Evolutionary conservation across 1,140 invertebrate genomes (phyloP).

Genomic region (Drosophila yakuba): DNA sequence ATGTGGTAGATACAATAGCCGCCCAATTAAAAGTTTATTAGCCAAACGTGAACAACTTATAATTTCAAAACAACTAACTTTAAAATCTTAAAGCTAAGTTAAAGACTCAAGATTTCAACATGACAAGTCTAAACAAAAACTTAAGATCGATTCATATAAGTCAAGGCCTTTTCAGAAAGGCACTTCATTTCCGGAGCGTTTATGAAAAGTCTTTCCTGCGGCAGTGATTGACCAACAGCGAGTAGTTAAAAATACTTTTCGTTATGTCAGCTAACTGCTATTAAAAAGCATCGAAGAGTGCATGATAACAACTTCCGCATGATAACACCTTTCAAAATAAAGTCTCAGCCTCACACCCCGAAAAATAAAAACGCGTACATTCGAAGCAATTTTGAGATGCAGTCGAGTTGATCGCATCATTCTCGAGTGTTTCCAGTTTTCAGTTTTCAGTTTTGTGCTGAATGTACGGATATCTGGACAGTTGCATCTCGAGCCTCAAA

Average conservation of each 20-base stretch:
- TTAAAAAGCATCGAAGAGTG: conserved; percentile 39
- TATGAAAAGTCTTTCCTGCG: conserved; percentile 41
- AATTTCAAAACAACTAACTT: conserved; percentile 4
- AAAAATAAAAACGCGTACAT: conserved; percentile 11
- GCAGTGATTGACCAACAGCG: conserved; percentile 12
- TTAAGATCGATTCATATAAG: conserved; percentile 21
- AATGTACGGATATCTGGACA: conserved; percentile 32
- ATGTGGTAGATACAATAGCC: background rate
- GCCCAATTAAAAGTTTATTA: background rate
- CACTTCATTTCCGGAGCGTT: conserved; percentile 27
- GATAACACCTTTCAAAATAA: conserved; percentile 62
- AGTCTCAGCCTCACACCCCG: conserved; percentile 7
- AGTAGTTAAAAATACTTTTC: conserved; percentile 43
- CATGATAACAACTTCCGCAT: conserved; percentile 65
- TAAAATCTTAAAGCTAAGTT: background rate
- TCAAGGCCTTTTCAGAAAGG: conserved; percentile 20
- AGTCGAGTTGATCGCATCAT: conserved; percentile 30
- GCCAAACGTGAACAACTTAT: background rate
- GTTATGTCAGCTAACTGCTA: conserved; percentile 48
- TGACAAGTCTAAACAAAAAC: conserved; percentile 18
- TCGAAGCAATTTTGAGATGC: conserved; percentile 36
- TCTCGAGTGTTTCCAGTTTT: conserved; percentile 56
- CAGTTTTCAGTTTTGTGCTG: conserved; percentile 49
- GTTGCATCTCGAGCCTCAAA: conserved; percentile 36
- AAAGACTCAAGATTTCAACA: conserved; percentile 9